Percentiles rank a stretch among this genome's conserved stretches.
Evolutionary conservation across 2,888 invertebrate genomes (phyloP).

Genomic region (Aphidius colemani): DNA sequence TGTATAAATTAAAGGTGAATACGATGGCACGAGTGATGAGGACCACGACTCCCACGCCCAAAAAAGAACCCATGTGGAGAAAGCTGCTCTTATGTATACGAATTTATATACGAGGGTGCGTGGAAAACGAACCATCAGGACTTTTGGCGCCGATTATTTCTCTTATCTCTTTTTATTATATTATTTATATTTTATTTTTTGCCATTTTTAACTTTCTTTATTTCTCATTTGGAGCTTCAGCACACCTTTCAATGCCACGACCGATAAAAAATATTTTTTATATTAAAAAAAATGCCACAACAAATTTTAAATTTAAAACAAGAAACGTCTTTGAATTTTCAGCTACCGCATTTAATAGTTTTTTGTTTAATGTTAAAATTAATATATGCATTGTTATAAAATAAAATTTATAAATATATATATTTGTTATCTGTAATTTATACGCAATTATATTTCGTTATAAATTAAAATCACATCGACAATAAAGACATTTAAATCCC

Average conservation of each 20-base stretch:
- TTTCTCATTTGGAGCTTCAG: neutral
- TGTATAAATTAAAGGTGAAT: neutral
- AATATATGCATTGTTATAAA: too few relatives aligned
- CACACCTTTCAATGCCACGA: neutral
- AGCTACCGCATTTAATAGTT: too few relatives aligned
- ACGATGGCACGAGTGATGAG: constrained; percentile 11
- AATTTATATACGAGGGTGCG: constrained; percentile 44
- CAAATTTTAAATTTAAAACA: constrained; percentile 20
- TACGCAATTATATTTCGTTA: too few relatives aligned
- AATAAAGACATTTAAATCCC: too few relatives aligned
- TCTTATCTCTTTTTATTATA: constrained; percentile 22
- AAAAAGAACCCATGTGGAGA: constrained; percentile 44
- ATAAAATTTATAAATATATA: too few relatives aligned
- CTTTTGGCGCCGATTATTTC: constrained; percentile 42
- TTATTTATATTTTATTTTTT: constrained; percentile 12
- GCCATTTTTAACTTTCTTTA: neutral
- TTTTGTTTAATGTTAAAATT: too few relatives aligned
- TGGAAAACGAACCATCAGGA: constrained; percentile 38
- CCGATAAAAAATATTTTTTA: neutral
- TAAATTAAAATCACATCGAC: too few relatives aligned
- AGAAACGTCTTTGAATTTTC: too few relatives aligned
- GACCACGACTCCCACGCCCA: constrained; percentile 26
- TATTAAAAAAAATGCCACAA: neutral
- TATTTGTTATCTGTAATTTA: too few relatives aligned
- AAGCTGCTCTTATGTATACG: constrained; percentile 42